Base-by-base conservation (phyloP, 1,140 invertebrate genomes). In the Drosophila suzukii region DNA sequence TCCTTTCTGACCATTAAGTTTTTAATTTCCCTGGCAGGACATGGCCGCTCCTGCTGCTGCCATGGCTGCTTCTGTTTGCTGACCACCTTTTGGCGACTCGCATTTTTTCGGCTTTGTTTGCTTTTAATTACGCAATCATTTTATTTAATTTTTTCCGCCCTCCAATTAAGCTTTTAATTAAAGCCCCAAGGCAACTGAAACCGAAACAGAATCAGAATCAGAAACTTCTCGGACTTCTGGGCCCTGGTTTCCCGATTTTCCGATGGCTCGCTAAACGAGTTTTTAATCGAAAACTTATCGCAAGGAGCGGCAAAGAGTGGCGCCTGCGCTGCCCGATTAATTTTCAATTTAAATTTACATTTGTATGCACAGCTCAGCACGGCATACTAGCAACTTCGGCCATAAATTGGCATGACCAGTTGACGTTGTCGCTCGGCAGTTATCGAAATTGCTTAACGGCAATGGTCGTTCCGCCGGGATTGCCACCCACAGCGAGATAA, bases 151-250 rank as follows among this genome's bases (percentile, higher is more conserved):
- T 81, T 76, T 62, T 65, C 43, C 62, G 66, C 39, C 60, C 49
- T 49, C 66, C 76, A 80, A 84, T 80, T 84, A 83, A 83, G 81
- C 66, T 76, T 84, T 84, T 85, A 84, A 83, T 84, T 84, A 77
- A 84, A 81, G 68, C 24, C 53, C 17, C 47, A 34, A 67, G 17
- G 36, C 27, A 11, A 1, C 32, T 36, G 27, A 15, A 43, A 39
- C 5, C 6, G 7, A 41, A 20, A 41, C n/a, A n/a, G 7, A 43
- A 11, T 1, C 32, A 30, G 27, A 12, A 44, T 8, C n/a, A 15
- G n/a, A 43, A 46, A 46, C 43, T 12, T 24, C 41, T 43, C 41
- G n/a, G 8, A 43, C n/a, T 43, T 15, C 6, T 6, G 4, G 4
- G 17, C 20, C 13, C 12, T 41, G 6, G 39, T 12, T 20, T 27